Percentiles rank a stretch among this genome's conserved stretches.
Evolutionary conservation across 2,797 vertebrate species (phyloP).

Genomic region (Anas acuta): DNA sequence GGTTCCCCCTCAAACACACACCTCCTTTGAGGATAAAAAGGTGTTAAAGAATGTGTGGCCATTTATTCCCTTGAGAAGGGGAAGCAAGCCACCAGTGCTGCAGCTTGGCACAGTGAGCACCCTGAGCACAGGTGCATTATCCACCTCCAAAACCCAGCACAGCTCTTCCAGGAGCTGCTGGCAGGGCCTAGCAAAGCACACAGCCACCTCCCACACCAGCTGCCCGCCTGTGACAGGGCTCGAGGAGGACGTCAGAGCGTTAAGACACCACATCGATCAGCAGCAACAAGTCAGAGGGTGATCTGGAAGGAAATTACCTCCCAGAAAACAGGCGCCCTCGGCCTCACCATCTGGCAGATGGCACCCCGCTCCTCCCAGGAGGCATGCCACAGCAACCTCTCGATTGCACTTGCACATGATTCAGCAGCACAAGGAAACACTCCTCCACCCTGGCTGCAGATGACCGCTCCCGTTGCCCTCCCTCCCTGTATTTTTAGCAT

Average conservation of each 20-base stretch:
- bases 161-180: not conserved
- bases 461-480: not conserved
- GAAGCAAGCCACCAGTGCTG: not conserved
- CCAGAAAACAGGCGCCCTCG: not conserved
- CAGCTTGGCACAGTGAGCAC: not conserved
- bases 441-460: not conserved
- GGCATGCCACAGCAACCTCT: not conserved
- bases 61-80: not conserved
- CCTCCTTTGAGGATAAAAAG: not conserved
- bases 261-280: not conserved
- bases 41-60: rapidly evolving
- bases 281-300: not conserved
- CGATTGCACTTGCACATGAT: not conserved
- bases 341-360: not conserved
- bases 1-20: not conserved
- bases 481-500: not conserved
- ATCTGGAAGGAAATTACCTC: not conserved
- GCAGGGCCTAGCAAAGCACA: not conserved
- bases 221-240: not conserved
- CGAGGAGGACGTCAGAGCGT: not conserved
- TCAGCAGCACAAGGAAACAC: not conserved
- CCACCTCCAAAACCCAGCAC: rapidly evolving
- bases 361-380: not conserved
- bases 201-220: not conserved
- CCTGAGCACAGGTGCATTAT: not conserved